Conservation (phyloP, 2,113 vertebrate genomes). For the Pituophis catenifer region DNA sequence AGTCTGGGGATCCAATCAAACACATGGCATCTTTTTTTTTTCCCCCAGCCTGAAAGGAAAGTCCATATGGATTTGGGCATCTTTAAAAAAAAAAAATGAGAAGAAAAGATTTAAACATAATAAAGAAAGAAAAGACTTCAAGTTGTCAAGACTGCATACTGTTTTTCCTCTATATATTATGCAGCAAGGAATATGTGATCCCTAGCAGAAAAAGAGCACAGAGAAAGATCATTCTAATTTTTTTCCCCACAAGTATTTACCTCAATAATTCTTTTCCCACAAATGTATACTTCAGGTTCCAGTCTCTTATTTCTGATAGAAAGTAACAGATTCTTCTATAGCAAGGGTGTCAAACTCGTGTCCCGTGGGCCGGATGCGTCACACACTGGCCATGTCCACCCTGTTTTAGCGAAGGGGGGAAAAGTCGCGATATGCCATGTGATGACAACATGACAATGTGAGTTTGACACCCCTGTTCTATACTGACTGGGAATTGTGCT, state of each 20-base stretch:
- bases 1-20: not conserved
- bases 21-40: not conserved
- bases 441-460: no score
- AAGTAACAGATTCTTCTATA: not conserved
- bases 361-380: no score
- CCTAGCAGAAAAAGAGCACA: not conserved
- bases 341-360: no score
- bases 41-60: not conserved
- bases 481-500: not conserved
- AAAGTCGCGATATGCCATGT: no score
- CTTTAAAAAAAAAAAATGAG: not conserved
- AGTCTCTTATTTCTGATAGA: not conserved
- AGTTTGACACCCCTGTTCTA: no score
- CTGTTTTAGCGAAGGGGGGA: no score
- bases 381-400: no score
- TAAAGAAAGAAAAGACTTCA: not conserved
- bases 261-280: not conserved
- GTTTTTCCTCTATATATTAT: not conserved
- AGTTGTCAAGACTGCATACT: not conserved
- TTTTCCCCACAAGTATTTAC: not conserved
- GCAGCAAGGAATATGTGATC: not conserved
- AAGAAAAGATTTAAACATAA: not conserved
- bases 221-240: not conserved
- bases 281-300: not conserved
- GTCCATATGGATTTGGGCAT: not conserved